Evolutionary conservation across 2,113 vertebrate genomes (phyloP).

Genomic region (Ameiurus melas): DNA sequence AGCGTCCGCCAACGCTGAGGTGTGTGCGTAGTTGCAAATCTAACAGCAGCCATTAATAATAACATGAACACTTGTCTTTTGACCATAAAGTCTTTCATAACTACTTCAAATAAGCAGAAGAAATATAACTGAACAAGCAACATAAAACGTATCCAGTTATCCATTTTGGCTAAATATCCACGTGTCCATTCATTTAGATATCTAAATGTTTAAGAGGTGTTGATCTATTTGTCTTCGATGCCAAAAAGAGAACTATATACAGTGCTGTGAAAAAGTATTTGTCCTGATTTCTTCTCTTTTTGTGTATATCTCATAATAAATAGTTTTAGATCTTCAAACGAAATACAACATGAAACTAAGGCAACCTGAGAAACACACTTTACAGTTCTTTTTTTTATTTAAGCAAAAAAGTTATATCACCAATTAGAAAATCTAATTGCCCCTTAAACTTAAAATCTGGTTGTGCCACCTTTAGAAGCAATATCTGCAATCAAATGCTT

Average conservation of each 20-base stretch:
- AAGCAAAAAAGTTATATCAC: no score
- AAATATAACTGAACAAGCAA: not conserved
- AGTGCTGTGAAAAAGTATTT: no score
- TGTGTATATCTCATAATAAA: no score
- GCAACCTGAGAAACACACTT: no score
- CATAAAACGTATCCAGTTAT: not conserved
- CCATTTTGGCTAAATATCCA: not conserved
- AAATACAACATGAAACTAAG: no score
- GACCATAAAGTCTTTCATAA: not conserved
- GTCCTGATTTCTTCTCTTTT: no score
- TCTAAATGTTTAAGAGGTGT: not conserved
- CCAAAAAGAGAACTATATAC: not conserved
- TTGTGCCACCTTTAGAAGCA: no score
- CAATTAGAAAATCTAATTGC: no score
- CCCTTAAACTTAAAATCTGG: no score
- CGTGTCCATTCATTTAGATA: not conserved
- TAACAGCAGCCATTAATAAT: not conserved
- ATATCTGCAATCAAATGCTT: no score
- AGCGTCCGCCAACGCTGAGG: not conserved
- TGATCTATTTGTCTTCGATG: not conserved
- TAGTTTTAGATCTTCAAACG: no score
- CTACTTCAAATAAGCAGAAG: not conserved
- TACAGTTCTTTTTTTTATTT: no score
- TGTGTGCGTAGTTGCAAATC: not conserved
- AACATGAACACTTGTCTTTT: not conserved